Percentiles rank a stretch among this genome's conserved stretches.
phyloP scores from a whole-genome alignment of 2,113 vertebrate species.

The Accipiter cooperii region DNA sequence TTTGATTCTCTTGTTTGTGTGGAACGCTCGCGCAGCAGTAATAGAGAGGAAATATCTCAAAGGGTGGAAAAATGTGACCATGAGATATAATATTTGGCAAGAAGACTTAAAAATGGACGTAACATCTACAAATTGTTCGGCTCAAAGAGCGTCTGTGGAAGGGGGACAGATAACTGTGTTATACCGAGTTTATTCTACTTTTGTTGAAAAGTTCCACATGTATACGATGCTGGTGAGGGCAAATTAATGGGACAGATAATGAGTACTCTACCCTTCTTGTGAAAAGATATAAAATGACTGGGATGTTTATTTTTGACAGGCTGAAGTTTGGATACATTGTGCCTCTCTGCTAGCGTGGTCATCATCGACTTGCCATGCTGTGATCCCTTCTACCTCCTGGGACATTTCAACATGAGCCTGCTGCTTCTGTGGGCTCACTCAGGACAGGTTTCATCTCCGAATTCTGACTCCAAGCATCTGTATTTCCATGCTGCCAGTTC shows the following conservation, averaged over 20 bases:
- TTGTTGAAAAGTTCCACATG: background rate
- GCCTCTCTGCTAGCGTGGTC: background rate
- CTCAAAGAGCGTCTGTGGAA: background rate
- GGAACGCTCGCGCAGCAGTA: background rate
- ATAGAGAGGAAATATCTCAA: background rate
- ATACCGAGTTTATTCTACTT: background rate
- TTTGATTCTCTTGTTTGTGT: background rate
- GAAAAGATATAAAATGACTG: background rate
- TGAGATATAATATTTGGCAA: background rate
- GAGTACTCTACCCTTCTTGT: background rate
- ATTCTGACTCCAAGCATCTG: background rate
- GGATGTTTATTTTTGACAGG: background rate
- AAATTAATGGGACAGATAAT: background rate
- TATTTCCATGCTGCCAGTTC: background rate
- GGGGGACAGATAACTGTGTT: background rate
- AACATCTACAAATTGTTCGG: background rate
- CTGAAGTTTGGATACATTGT: background rate
- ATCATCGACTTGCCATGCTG: background rate
- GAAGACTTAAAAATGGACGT: background rate
- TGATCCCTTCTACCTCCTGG: background rate
- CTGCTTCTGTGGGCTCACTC: background rate
- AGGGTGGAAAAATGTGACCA: background rate
- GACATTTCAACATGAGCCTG: fast-evolving
- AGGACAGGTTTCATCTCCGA: background rate
- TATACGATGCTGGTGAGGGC: background rate